Evolutionary conservation across 2,113 vertebrate species (phyloP).

Genomic region (Varanus salvator): DNA sequence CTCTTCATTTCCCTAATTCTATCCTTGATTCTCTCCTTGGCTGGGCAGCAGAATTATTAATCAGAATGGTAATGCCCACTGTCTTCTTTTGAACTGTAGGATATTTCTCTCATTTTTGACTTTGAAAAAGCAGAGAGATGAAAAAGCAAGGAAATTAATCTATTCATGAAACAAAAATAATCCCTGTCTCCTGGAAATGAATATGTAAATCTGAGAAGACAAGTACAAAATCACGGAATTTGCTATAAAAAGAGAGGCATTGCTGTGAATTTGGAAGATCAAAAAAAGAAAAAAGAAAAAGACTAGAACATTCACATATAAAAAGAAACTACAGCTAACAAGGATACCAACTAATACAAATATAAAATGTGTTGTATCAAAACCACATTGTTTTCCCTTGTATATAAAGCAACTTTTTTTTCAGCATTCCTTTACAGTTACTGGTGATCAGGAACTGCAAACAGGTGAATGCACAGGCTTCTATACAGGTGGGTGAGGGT

Average conservation of each 20-base stretch:
- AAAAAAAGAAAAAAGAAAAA: not conserved
- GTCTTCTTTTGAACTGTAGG: conserved; percentile 3
- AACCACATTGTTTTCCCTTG: not conserved
- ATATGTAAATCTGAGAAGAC: conserved; percentile 15
- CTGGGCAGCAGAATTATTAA: conserved; percentile 8
- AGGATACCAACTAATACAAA: not conserved
- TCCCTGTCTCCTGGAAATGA: not conserved
- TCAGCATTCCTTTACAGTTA: too few relatives aligned
- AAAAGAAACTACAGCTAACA: not conserved
- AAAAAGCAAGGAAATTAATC: not conserved
- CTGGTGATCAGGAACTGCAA: too few relatives aligned
- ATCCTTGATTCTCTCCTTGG: not conserved
- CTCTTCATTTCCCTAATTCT: conserved; percentile 24
- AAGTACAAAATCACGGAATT: conserved; percentile 6
- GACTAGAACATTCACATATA: not conserved
- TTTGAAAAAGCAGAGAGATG: not conserved
- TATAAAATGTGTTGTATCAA: not conserved
- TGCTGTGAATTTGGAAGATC: not conserved
- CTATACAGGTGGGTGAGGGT: too few relatives aligned
- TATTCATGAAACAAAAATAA: conserved; percentile 29
- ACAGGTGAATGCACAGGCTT: too few relatives aligned
- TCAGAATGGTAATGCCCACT: not conserved
- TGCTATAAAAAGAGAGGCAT: not conserved
- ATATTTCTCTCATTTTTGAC: conserved; percentile 11
- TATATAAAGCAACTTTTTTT: not conserved